Conservation (phyloP, 2,888 invertebrate species). For the Epistrophe grossulariae region DNA sequence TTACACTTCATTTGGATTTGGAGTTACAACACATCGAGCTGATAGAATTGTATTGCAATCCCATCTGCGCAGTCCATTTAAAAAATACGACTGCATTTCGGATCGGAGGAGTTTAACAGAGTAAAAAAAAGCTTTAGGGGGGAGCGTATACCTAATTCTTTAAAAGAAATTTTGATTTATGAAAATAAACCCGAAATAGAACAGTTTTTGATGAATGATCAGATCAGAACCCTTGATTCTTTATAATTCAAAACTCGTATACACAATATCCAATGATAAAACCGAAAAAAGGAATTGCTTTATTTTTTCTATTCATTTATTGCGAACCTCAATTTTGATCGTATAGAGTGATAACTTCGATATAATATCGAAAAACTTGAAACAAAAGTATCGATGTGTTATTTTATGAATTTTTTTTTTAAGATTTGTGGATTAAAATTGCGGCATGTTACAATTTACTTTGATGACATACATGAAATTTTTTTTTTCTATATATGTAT, state of each 20-base stretch:
- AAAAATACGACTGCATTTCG: neutral
- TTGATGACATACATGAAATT: neutral
- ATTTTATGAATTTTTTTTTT: too few species aligned
- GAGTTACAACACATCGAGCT: constrained; percentile 59
- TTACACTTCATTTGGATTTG: constrained; percentile 67
- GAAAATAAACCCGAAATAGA: constrained; percentile 51
- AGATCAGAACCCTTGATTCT: constrained; percentile 24
- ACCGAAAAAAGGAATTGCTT: neutral
- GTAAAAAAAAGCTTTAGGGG: constrained; percentile 35
- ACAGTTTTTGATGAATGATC: constrained; percentile 23
- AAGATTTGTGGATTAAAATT: neutral
- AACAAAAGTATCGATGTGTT: too few species aligned
- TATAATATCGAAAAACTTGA: constrained; percentile 1
- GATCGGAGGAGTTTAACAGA: constrained; percentile 55
- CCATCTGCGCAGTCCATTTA: constrained; percentile 10
- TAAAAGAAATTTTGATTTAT: constrained; percentile 49
- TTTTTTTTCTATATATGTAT: too few species aligned
- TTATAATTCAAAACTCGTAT: neutral
- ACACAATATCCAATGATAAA: neutral
- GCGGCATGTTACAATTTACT: neutral
- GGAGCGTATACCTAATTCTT: neutral
- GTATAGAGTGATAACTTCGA: neutral
- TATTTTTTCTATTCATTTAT: neutral
- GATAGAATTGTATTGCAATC: constrained; percentile 5
- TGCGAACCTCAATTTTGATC: neutral